Conservation (phyloP, 2,113 vertebrate genomes). For the Mirounga angustirostris region DNA sequence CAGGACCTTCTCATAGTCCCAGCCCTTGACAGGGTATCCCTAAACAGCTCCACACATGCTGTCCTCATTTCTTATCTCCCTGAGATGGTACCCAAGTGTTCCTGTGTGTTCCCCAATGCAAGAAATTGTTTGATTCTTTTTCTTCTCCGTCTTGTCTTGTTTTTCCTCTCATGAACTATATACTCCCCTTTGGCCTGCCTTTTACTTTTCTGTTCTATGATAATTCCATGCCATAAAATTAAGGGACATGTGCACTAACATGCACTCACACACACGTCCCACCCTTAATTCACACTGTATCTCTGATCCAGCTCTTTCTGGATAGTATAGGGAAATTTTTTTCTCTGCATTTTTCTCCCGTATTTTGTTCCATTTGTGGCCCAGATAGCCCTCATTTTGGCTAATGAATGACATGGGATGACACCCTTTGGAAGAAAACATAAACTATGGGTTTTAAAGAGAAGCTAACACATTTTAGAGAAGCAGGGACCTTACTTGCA, state of each 20-base stretch:
- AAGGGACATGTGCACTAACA: background rate
- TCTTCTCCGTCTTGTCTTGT: background rate
- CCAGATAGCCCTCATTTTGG: background rate
- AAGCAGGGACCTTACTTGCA: background rate
- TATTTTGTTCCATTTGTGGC: background rate
- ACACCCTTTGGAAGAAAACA: background rate
- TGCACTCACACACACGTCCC: too few relatives aligned
- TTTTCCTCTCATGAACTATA: background rate
- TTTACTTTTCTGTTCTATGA: background rate
- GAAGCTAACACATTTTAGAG: conserved; percentile 22
- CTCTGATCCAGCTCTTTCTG: conserved; percentile 5
- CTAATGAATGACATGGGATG: background rate
- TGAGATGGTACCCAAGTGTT: background rate
- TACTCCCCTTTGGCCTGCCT: background rate
- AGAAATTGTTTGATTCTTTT: background rate
- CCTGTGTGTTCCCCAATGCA: background rate
- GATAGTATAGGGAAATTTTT: background rate
- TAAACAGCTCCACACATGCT: background rate
- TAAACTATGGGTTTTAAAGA: background rate
- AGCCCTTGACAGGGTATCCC: background rate
- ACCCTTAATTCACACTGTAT: background rate
- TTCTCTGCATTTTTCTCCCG: background rate
- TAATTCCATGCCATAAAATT: background rate
- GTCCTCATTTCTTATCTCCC: background rate
- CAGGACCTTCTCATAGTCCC: background rate